These are phyloP conservation scores for Silurus lanzhouensis DNA, from an alignment of 2,797 vertebrate species.

Conservation along the genomic window DNA sequence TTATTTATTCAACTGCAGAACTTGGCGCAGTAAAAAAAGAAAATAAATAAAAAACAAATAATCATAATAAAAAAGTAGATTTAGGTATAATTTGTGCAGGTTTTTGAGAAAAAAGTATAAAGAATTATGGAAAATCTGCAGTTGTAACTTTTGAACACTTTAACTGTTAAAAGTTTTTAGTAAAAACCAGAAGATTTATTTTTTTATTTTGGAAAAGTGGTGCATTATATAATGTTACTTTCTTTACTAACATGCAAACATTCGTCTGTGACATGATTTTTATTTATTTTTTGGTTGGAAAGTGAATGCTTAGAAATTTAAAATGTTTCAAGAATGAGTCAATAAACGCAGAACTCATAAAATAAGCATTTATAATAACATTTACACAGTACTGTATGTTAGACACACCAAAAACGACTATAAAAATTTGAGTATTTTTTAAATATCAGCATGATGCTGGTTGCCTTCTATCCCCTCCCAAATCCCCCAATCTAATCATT, in stretches of 20 bases:
- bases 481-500: constrained; percentile 19
- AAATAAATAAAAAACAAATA: too few species aligned
- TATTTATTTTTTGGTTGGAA: too few species aligned
- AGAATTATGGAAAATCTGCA: not conserved
- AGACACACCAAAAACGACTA: not conserved
- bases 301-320: not conserved
- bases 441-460: not conserved
- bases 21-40: too few species aligned
- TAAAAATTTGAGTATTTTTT: not conserved
- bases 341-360: not conserved
- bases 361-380: not conserved
- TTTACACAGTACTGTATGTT: not conserved
- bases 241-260: not conserved
- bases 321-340: not conserved
- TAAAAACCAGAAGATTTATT: not conserved
- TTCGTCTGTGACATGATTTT: too few species aligned
- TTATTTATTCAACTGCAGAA: too few species aligned
- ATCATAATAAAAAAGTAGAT: too few species aligned
- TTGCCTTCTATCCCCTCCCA: not conserved
- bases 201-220: not conserved
- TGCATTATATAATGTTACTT: not conserved
- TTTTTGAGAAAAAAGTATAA: not conserved
- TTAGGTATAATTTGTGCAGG: not conserved
- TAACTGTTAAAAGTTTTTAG: not conserved
- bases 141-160: not conserved